Percentiles rank a stretch among this genome's conserved stretches.
Conservation (phyloP, 1,140 invertebrate species). For the Cotesia typhae region DNA sequence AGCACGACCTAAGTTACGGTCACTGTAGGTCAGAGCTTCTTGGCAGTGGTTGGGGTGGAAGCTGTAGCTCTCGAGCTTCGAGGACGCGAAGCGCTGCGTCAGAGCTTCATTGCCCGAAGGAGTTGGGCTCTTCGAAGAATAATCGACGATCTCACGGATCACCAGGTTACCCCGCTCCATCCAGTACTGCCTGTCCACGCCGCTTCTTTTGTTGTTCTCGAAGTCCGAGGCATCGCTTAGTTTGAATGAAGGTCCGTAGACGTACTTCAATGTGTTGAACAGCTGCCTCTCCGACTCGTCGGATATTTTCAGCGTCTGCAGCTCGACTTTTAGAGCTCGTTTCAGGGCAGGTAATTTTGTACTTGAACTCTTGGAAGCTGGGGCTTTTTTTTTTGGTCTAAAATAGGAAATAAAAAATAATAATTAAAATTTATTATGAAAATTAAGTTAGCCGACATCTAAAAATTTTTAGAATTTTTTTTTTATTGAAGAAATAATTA, state of each 20-base stretch:
- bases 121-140: constrained; percentile 67
- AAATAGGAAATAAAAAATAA: background rate
- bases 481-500: too few relatives aligned
- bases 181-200: constrained; percentile 76
- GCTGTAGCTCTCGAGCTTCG: constrained; percentile 74
- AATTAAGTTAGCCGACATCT: too few relatives aligned
- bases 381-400: constrained; percentile 16
- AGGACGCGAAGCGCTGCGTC: constrained; percentile 73
- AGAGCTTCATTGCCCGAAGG: constrained; percentile 68
- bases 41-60: constrained; percentile 77
- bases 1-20: constrained; percentile 73
- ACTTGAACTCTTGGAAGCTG: constrained; percentile 25
- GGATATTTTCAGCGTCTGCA: constrained; percentile 73
- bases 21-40: constrained; percentile 74
- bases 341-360: constrained; percentile 11
- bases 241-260: constrained; percentile 72
- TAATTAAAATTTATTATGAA: too few relatives aligned
- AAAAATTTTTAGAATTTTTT: too few relatives aligned
- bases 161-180: constrained; percentile 76
- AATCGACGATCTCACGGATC: constrained; percentile 75
- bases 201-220: constrained; percentile 70
- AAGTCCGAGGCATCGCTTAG: constrained; percentile 62
- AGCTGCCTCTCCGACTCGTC: constrained; percentile 74
- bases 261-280: constrained; percentile 74
- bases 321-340: constrained; percentile 71